These are phyloP conservation scores for Catamblyrhynchus diadema DNA, from an alignment of 2,797 vertebrate genomes.

Conservation along the genomic window DNA sequence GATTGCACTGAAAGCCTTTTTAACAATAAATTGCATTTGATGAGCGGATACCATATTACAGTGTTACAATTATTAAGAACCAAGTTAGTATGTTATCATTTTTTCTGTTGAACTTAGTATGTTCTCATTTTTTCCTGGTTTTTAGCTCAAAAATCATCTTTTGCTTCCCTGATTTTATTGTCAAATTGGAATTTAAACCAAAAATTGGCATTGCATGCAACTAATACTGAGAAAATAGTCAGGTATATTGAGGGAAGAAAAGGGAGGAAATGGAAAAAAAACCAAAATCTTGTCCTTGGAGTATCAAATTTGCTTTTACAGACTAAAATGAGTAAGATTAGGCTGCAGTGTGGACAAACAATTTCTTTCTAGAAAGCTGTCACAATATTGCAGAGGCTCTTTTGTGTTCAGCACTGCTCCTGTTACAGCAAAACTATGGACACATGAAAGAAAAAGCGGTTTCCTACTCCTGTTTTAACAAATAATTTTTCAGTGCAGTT, in stretches of 20 bases:
- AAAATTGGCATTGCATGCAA: not conserved
- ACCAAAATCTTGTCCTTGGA: not conserved
- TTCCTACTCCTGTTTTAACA: not conserved
- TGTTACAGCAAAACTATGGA: not conserved
- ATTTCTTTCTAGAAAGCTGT: not conserved
- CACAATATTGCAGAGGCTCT: not conserved
- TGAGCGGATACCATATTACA: not conserved
- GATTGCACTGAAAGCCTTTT: not conserved
- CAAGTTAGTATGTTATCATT: not conserved
- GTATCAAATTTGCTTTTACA: not conserved
- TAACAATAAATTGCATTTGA: not conserved
- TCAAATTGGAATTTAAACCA: not conserved
- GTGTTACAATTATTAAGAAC: not conserved
- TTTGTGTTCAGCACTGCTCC: not conserved
- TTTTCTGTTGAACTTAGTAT: not conserved
- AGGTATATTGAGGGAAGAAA: not conserved
- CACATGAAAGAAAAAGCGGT: not conserved
- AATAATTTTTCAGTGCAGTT: not conserved
- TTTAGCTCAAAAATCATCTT: not conserved
- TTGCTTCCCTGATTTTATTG: not conserved
- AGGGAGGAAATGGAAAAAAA: not conserved
- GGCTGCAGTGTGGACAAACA: not conserved
- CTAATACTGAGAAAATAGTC: not conserved
- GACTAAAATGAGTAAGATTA: not conserved
- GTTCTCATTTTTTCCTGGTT: not conserved